Conservation (phyloP, 2,888 invertebrate species). For the Panzeria rudis region DNA sequence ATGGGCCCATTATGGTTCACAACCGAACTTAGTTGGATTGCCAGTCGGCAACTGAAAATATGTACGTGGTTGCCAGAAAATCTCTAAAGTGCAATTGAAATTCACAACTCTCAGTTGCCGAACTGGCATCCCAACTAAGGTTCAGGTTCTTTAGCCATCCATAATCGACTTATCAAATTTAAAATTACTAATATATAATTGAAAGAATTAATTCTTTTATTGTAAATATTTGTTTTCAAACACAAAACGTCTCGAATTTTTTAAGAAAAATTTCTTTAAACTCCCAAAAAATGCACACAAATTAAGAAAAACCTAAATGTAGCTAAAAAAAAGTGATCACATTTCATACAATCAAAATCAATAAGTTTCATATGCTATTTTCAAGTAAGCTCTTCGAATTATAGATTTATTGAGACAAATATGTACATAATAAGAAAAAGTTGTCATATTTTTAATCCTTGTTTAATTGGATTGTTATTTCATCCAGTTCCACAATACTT, state of each 20-base stretch:
- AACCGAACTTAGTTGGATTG: no score
- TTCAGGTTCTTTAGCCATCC: no score
- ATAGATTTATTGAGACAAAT: background rate
- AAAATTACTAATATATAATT: background rate
- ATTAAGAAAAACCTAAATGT: conserved; percentile 17
- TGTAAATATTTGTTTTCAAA: conserved; percentile 1
- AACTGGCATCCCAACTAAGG: no score
- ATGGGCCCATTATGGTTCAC: no score
- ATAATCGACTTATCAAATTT: no score
- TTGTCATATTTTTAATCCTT: background rate
- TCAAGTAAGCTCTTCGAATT: background rate
- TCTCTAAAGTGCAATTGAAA: no score
- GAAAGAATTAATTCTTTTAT: conserved; percentile 21
- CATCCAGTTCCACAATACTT: no score
- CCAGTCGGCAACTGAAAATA: no score
- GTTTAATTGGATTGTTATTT: no score
- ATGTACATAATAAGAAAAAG: background rate
- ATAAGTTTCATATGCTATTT: conserved; percentile 3
- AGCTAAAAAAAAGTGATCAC: conserved; percentile 28
- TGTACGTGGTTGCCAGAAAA: no score
- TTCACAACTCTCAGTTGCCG: no score
- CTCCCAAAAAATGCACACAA: background rate
- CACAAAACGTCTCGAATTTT: conserved; percentile 62
- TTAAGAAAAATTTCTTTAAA: conserved; percentile 9
- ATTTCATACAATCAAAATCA: conserved; percentile 32